Evolutionary conservation across 2,113 vertebrate genomes (phyloP), one percentile per base, ranked within the genome.

Genomic region (Carassius carassius): DNA sequence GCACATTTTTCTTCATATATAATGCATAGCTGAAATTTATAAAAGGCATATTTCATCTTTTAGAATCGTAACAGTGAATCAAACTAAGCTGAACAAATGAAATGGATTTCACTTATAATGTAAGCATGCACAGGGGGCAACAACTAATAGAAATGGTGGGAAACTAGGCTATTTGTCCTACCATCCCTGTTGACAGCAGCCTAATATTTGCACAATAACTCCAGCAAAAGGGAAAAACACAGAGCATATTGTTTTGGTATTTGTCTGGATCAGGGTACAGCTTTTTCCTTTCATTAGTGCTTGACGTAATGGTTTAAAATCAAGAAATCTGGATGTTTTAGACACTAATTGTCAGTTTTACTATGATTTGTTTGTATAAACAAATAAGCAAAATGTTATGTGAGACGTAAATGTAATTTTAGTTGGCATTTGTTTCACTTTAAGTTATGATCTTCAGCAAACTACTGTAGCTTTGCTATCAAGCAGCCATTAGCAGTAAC

Each of bases 61-160:
- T 74, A 65, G 37, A 79, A 79, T 72, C 54, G 32, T 41, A 79
- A 32, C 65, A 47, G 35, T 51, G 69, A 84, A 79, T 76, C 62
- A 81, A 73, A 84, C 62, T 54, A 80, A 84, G 60, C 78, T 81
- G 78, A 84, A 87, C 74, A 87, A 83, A 87, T 85, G 37, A 23
- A 63, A 76, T 67, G 16, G 32, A 62, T 51, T 79, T 75, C 51
- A 23, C 70, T 81, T 70, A 76, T 75, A 75, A 86, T 75, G 23
- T 65, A 54, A 80, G 67, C 67, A 54, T 73, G 67, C 67, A 73
- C 13, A 1, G 75, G 77, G 65, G 29, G 74, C 65, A 58, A 78
- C 67, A 29, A 76, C 58, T 81, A 85, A 85, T 75, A 81, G 77
- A 76, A 75, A 81, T 85, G 10, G 72, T 73, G 29, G n/a, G 17